A percentile compares a stretch with the other conserved stretches of the same genome.
Conservation (phyloP, 2,797 vertebrate genomes). For the Mus spretus region DNA sequence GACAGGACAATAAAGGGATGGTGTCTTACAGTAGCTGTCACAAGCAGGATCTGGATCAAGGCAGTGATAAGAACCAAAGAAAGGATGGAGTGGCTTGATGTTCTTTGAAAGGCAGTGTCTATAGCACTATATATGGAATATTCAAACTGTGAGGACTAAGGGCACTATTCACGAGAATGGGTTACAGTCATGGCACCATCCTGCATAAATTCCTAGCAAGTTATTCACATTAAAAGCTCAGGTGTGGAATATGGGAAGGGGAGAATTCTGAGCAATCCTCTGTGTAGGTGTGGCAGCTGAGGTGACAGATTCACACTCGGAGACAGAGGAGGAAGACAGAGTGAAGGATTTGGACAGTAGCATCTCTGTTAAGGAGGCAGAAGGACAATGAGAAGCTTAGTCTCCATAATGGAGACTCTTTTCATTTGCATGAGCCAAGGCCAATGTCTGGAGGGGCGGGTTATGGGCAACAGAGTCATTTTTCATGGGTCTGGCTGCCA, state of each 20-base stretch:
- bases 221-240: not conserved
- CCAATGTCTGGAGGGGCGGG: not conserved
- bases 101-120: not conserved
- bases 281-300: not conserved
- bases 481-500: constrained; percentile 77
- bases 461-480: constrained; percentile 72
- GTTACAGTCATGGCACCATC: not conserved
- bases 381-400: constrained; percentile 40
- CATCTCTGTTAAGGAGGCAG: not conserved
- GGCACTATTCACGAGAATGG: too few species aligned
- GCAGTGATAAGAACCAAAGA: not conserved
- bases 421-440: constrained; percentile 73
- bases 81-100: not conserved
- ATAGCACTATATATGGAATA: rapidly evolving
- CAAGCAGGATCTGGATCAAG: not conserved
- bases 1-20: too few species aligned
- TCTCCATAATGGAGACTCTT: constrained; percentile 72
- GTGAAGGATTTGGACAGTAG: not conserved
- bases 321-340: not conserved
- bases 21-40: not conserved
- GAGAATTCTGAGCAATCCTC: not conserved
- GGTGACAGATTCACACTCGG: not conserved
- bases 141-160: not conserved
- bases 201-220: not conserved
- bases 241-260: not conserved